Base-by-base conservation (phyloP, 2,888 invertebrate species). In the Tetragonula carbonaria region DNA sequence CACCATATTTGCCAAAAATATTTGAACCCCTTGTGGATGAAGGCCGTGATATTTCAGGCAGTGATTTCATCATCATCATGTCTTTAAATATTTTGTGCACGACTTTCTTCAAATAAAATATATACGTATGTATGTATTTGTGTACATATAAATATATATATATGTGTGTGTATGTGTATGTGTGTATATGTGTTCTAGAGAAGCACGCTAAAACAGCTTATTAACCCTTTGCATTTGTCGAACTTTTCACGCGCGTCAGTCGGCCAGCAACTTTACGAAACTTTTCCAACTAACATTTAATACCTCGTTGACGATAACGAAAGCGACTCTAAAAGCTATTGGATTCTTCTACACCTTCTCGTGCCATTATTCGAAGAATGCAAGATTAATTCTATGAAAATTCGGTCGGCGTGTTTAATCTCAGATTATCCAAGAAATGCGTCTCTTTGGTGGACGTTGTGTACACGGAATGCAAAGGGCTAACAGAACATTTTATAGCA, bases 31-130 rank as follows among this genome's bases (percentile, higher is more conserved):
- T 55, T 55, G 59, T 67, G 67, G 67, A 53, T 51, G 62, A 81
- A 81, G 81, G 76, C 82, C 76, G 51, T 76, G 72, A 53, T 67
- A 57, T 68, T n/a, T 72, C 80, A 68, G 82, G 76, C 81, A 76
- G 76, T 76, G 81, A 67, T 67, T 71, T 59, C n/a, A 11, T 51
- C 38, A 28, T 51, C 33, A 38, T 62, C 45, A 73, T 53, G n/a
- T 53, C 51, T 51, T 65, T 50, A 14, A 59, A 73, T 73, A 72
- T 72, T 59, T 45, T 6, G 62, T 74, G 74, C 74, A 65, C 65
- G 53, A 65, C 53, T 74, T 38, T 66, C 38, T 21, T 74, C 65
- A 65, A 74, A 65, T 53, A 51, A 51, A 73, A 62, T 63, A 74
- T 63, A 74, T 74, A 51, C 33, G 33, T 50, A 33, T 55, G 18